A percentile compares a stretch with the other conserved stretches of the same genome.
Conservation (phyloP, 2,113 vertebrate species). For the Mixornis gularis region DNA sequence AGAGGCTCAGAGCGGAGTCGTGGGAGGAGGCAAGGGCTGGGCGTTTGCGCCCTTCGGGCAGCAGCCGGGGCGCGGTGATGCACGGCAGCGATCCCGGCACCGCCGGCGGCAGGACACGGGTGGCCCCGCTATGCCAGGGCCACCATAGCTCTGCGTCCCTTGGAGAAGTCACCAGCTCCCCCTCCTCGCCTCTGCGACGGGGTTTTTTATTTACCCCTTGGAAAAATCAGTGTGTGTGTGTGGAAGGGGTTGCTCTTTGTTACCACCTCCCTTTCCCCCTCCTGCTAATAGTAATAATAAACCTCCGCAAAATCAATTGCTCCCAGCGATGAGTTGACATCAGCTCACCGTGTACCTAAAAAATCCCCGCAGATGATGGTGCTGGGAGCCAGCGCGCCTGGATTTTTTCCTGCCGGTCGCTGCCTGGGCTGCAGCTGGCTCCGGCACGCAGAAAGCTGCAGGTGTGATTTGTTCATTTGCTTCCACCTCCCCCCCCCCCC, state of each 20-base stretch:
- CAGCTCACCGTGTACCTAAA: neutral
- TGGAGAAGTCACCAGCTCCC: neutral
- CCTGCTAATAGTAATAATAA: neutral
- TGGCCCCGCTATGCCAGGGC: neutral
- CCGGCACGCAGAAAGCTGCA: conserved; percentile 29
- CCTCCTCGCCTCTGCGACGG: neutral
- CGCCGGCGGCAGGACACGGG: neutral
- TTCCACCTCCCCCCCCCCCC: neutral
- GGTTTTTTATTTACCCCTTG: neutral
- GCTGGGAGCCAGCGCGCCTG: neutral
- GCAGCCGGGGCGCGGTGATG: neutral
- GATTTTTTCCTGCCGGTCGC: conserved; percentile 24
- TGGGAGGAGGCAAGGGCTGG: conserved; percentile 27
- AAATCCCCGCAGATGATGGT: neutral
- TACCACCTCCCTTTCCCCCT: neutral
- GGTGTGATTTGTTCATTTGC: conserved; percentile 53
- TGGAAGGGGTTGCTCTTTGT: neutral
- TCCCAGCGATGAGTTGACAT: neutral
- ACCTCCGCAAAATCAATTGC: neutral
- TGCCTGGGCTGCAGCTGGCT: conserved; percentile 53
- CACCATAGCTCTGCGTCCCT: neutral
- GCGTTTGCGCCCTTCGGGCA: conserved; percentile 4
- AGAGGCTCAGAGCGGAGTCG: neutral
- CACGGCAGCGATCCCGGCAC: neutral
- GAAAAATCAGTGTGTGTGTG: neutral